Base-by-base conservation (phyloP, 2,797 vertebrate species). In the Urocyon cinereoargenteus region DNA sequence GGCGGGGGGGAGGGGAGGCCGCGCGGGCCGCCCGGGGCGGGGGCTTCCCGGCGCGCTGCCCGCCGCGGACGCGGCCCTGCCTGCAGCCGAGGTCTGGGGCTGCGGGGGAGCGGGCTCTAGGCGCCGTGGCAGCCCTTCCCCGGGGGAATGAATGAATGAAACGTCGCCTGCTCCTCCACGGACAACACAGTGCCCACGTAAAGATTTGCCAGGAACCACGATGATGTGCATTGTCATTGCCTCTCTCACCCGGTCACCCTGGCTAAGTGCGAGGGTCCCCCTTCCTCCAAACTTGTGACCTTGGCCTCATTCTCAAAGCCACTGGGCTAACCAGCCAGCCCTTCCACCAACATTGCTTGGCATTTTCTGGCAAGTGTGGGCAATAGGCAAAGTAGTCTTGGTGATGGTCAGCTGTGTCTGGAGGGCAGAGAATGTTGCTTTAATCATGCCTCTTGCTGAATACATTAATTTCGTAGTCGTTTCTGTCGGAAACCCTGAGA, bases 231-330 rank as follows among this genome's bases (percentile, higher is more conserved):
- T 82, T 51, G 90, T 97, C 97, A 94, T 91, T 57, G 94, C n/a
- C 24, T 28, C 6, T 77, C 36, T 88, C 31, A 92, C 83, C 77
- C 91, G 55, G 62, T 85, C 92, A 89, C 0, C 81, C 68, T 90
- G 87, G 64, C 81, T 26, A 57, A 57, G 31, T 34, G 84, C 28
- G 84, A 84, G 68, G 55, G 68, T 40, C 26, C 36, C 5, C 5
- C 77, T 31, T 24, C 34, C 91, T 45, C 36, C 49, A 34, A 36
- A 83, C 86, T 96, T 92, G 31, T 95, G 97, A 98, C 97, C 98
- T 98, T 98, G 98, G 86, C 96, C 94, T 96, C 61, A 34, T 98
- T 98, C 68, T 89, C 91, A 88, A 82, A 96, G 89, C 97, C 92
- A 24, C 62, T 49, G 61, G 90, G 64, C 89, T 81, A 89, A 73